These are phyloP conservation scores for Notolabrus celidotus DNA, from an alignment of 2,797 vertebrate species.

Conservation along the genomic window DNA sequence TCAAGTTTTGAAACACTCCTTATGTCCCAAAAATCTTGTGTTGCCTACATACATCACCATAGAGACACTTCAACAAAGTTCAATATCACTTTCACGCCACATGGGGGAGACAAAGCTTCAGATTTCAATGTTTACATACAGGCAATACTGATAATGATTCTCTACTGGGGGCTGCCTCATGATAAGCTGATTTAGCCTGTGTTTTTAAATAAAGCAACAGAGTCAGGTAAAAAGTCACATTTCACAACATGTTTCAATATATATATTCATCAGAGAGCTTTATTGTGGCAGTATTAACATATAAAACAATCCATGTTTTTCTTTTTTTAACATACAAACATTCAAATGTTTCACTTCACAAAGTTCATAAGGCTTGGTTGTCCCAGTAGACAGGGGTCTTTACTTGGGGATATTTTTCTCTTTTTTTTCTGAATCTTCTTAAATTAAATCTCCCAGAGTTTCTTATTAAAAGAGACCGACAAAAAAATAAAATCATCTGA, in stretches of 20 bases:
- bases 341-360: slow-evolving; percentile 95
- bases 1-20: slow-evolving; percentile 23
- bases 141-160: neutral
- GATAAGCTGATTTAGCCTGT: no score
- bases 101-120: slow-evolving; percentile 50
- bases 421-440: slow-evolving; percentile 76
- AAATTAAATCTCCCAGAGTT: slow-evolving; percentile 90
- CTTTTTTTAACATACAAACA: slow-evolving; percentile 92
- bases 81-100: slow-evolving; percentile 32
- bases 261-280: slow-evolving; percentile 85
- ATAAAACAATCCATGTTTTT: slow-evolving; percentile 95
- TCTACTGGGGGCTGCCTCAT: no score
- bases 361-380: slow-evolving; percentile 95
- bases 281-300: slow-evolving; percentile 97
- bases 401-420: slow-evolving; percentile 62
- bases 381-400: slow-evolving; percentile 84
- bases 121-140: neutral
- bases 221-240: slow-evolving; percentile 25
- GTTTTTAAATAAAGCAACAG: neutral
- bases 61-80: slow-evolving; percentile 40
- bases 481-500: slow-evolving; percentile 78
- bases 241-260: slow-evolving; percentile 54
- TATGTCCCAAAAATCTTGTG: slow-evolving; percentile 23
- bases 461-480: slow-evolving; percentile 85
- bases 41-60: slow-evolving; percentile 59